Percentiles rank a stretch among this genome's conserved stretches.
These are phyloP conservation scores for Grallaria varia DNA, from an alignment of 2,113 vertebrate species.

Conservation along the genomic window DNA sequence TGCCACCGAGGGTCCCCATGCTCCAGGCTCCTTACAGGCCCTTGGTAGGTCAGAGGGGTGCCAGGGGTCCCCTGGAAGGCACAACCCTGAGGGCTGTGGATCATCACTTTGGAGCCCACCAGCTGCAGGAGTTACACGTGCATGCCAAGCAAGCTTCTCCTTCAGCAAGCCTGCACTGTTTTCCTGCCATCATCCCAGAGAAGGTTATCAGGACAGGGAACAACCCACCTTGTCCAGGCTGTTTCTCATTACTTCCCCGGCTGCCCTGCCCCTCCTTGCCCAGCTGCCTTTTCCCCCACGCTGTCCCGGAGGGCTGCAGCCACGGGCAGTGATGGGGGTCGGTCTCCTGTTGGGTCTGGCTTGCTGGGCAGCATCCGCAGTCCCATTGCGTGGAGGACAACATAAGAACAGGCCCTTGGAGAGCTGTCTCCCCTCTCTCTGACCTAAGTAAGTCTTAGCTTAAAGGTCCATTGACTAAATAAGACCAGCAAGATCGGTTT, in stretches of 20 bases:
- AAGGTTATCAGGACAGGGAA: neutral
- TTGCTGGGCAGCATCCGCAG: neutral
- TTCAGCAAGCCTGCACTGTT: neutral
- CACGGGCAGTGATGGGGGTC: rapidly evolving
- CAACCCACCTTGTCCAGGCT: neutral
- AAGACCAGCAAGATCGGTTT: neutral
- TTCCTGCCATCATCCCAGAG: neutral
- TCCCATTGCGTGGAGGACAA: neutral
- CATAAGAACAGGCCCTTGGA: rapidly evolving
- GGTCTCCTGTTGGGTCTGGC: neutral
- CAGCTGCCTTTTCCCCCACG: rapidly evolving
- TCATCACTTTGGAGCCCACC: neutral
- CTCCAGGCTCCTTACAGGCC: neutral
- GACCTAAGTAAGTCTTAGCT: neutral
- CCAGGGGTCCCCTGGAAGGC: neutral
- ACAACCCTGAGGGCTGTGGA: neutral
- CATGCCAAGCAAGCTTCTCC: neutral
- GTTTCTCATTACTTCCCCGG: neutral
- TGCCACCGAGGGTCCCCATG: rapidly evolving
- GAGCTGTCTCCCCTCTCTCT: neutral
- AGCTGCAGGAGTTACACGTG: neutral
- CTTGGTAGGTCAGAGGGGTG: neutral
- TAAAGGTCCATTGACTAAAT: neutral
- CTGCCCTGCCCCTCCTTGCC: neutral
- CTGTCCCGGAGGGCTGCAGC: rapidly evolving